Conservation (phyloP, 1,140 invertebrate genomes). For the Hermatobates lingyangjiaoensis region DNA sequence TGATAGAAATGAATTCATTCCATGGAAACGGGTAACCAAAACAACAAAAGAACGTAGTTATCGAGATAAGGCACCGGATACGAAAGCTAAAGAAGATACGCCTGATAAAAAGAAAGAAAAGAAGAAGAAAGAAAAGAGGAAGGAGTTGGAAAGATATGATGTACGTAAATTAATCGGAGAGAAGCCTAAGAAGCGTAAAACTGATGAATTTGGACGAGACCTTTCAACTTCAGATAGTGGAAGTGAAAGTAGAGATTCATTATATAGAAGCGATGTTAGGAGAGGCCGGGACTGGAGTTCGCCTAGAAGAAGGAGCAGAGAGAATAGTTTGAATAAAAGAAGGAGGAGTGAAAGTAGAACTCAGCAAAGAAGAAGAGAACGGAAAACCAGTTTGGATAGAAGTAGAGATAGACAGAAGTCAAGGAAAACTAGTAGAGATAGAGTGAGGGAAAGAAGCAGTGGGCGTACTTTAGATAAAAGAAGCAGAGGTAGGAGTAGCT, state of each 20-base stretch:
- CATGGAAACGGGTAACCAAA: slow-evolving; percentile 66
- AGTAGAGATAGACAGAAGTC: slow-evolving; percentile 11
- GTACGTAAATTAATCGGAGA: slow-evolving; percentile 55
- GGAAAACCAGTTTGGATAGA: slow-evolving; percentile 15
- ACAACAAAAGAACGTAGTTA: slow-evolving; percentile 64
- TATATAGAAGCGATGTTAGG: slow-evolving; percentile 5
- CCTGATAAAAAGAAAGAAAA: slow-evolving; percentile 22
- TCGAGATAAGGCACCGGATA: slow-evolving; percentile 28
- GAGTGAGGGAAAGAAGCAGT: slow-evolving; percentile 13
- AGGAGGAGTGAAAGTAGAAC: slow-evolving; percentile 13
- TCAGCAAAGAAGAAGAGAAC: slow-evolving; percentile 16
- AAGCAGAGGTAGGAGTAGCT: slow-evolving; percentile 8
- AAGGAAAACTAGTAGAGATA: slow-evolving; percentile 5
- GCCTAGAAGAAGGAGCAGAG: slow-evolving; percentile 21
- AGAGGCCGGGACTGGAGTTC: slow-evolving; percentile 10
- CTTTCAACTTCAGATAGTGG: slow-evolving; percentile 28
- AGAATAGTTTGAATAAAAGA: slow-evolving; percentile 17
- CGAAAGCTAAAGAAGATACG: slow-evolving; percentile 19
- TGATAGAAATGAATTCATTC: slow-evolving; percentile 23
- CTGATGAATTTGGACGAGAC: slow-evolving; percentile 65
- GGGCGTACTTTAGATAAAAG: slow-evolving; percentile 8
- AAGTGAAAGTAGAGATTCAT: slow-evolving; percentile 19
- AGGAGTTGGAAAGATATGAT: slow-evolving; percentile 63
- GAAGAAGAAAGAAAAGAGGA: slow-evolving; percentile 47
- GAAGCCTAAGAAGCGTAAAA: slow-evolving; percentile 38